Conservation (phyloP, 2,888 invertebrate species). For the Diarsia dahlii region DNA sequence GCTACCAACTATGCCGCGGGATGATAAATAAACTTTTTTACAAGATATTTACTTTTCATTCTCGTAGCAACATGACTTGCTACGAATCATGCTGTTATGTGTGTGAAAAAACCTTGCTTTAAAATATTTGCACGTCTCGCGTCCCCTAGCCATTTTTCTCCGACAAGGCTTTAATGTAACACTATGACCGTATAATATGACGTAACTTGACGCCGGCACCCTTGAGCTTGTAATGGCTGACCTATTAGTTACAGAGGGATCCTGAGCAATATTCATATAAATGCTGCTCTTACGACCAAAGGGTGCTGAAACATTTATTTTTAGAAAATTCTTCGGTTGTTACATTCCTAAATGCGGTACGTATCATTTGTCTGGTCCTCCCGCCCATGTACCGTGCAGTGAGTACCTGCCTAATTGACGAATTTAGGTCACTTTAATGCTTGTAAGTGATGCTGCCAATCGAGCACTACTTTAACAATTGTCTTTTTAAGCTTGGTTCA, state of each 20-base stretch:
- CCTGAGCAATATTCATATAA: constrained; percentile 43
- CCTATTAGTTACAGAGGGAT: constrained; percentile 56
- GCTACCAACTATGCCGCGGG: background rate
- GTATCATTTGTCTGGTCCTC: constrained; percentile 7
- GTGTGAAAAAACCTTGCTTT: background rate
- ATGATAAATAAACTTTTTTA: constrained; percentile 21
- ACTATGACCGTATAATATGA: constrained; percentile 39
- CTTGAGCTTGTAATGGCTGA: constrained; percentile 52
- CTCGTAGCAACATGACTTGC: constrained; percentile 14
- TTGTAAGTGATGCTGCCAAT: constrained; percentile 38
- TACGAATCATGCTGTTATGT: background rate
- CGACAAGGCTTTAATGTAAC: constrained; percentile 17
- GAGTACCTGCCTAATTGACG: constrained; percentile 32
- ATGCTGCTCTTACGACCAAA: constrained; percentile 33
- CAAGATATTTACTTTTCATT: constrained; percentile 28
- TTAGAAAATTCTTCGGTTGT: background rate
- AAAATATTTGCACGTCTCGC: background rate
- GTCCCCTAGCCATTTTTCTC: constrained; percentile 3
- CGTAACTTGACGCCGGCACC: constrained; percentile 40
- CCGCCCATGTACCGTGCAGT: background rate
- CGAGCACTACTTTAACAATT: constrained; percentile 39
- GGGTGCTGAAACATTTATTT: constrained; percentile 48
- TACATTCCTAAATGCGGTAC: constrained; percentile 5
- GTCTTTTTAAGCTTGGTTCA: constrained; percentile 18
- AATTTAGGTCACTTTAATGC: constrained; percentile 50